These are phyloP conservation scores for Drosophila subsilvestris DNA, from an alignment of 2,888 invertebrate species.

Conservation along the genomic window DNA sequence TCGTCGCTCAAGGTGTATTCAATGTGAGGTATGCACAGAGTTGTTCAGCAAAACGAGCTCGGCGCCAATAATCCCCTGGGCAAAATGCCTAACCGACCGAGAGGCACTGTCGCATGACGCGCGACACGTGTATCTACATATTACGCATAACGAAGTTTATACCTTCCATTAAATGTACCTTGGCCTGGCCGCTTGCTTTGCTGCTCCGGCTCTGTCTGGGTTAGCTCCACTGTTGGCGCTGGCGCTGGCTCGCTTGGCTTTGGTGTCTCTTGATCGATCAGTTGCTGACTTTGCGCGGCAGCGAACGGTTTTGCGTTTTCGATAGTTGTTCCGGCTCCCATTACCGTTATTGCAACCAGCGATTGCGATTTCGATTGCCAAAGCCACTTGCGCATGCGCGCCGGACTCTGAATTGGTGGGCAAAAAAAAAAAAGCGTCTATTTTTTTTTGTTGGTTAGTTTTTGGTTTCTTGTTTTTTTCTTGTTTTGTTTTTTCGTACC, in stretches of 20 bases:
- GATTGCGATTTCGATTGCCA: constrained; percentile 15
- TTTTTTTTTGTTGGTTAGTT: constrained; percentile 16
- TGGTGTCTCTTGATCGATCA: constrained; percentile 62
- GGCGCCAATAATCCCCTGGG: no score
- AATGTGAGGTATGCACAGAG: not conserved
- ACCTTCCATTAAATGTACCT: not conserved
- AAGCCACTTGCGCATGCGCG: not conserved
- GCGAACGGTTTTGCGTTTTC: constrained; percentile 62
- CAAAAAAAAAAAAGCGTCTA: constrained; percentile 8
- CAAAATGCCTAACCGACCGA: not conserved
- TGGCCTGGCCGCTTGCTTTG: not conserved
- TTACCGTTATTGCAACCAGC: constrained; percentile 7
- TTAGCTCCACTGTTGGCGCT: not conserved
- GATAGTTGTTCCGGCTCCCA: constrained; percentile 12
- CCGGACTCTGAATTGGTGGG: constrained; percentile 12
- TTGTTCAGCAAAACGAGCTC: no score
- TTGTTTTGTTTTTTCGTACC: not conserved
- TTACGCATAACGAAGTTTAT: not conserved
- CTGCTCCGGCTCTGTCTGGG: constrained; percentile 33
- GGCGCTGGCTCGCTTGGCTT: constrained; percentile 22
- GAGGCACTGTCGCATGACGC: not conserved
- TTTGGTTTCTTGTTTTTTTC: constrained; percentile 11
- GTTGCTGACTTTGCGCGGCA: constrained; percentile 71
- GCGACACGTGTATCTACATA: not conserved
- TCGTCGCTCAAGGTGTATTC: not conserved